Evolutionary conservation across 1,140 invertebrate species (phyloP), one percentile per base, ranked within the genome.

Genomic region (Polyergus mexicanus): DNA sequence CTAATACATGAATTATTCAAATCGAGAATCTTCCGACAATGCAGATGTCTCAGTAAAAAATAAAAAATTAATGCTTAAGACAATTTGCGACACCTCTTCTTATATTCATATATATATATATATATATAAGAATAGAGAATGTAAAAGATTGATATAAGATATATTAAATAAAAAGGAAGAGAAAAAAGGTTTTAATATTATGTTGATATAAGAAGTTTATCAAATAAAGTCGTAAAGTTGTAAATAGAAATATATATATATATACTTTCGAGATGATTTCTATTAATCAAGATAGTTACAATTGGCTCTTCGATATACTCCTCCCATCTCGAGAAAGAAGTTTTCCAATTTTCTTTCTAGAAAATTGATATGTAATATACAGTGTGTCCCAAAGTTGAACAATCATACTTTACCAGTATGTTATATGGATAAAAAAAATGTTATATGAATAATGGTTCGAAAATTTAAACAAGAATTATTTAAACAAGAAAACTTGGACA

Each of bases 1-100:
- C 35, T 41, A 72, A 72, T 51, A 51, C 4, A 13, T 72, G 11
- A 81, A 58, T 71, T 72, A 81, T 72, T 54, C 78, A 19, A 13
- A 22, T 81, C 77, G 25, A 81, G 69, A 56, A 58, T 72, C 11
- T 72, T 38, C 65, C 22, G 25, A 41, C 8, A n/a, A 28, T 44
- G 16, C 16, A 25, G 19, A 11, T 56, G 2, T 60, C 35, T 25
- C 7, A n/a, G 25, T 54, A 44, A 81, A 3, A 32, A 71, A 71
- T 5, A 22, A 19, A 80, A 62, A 69, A 65, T 65, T 51, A 54
- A 66, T 4, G 25, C 41, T 58, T n/a, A 38, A 71, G 19, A 28
- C 71, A 58, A 71, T 58, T 56, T 28, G 8, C 13, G n/a, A 13
- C 13, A 2, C 16, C 0, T 2, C 4, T 16, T 25, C 13, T 63